Conservation (phyloP, 2,888 invertebrate species). For the Diogma glabrata region DNA sequence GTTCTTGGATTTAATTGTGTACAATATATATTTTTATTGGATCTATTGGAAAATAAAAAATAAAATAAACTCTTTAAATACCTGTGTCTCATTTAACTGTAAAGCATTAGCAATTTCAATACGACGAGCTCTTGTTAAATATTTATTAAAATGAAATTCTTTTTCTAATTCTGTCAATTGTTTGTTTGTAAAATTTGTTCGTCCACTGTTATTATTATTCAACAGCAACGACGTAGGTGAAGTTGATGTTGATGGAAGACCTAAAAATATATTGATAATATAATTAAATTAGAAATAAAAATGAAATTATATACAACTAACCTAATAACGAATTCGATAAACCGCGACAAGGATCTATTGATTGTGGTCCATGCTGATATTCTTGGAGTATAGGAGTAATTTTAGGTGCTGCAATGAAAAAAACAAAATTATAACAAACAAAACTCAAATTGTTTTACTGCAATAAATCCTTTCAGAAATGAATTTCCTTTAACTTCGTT, state of each 20-base stretch:
- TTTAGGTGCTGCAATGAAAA: constrained; percentile 57
- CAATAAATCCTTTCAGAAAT: too few species aligned
- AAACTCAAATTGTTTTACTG: too few species aligned
- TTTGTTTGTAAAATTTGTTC: constrained; percentile 99
- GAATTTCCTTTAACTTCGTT: too few species aligned
- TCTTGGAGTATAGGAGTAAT: constrained; percentile 45
- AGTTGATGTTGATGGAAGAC: constrained; percentile 24
- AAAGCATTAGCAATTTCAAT: constrained; percentile 96
- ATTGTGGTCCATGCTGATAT: constrained; percentile 35
- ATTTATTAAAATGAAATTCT: constrained; percentile 99
- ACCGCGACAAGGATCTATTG: constrained; percentile 32
- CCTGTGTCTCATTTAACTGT: constrained; percentile 93
- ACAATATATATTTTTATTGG: too few species aligned
- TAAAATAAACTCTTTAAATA: constrained; percentile 37
- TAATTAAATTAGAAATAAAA: background rate
- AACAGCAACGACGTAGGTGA: constrained; percentile 20
- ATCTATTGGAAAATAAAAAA: background rate
- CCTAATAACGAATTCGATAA: constrained; percentile 26
- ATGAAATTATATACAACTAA: background rate
- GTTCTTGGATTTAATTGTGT: background rate
- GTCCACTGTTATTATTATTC: constrained; percentile 68
- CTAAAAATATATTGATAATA: constrained; percentile 25
- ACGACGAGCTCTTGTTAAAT: constrained; percentile 88
- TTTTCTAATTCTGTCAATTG: constrained; percentile 98
- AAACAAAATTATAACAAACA: too few species aligned